Evolutionary conservation across 1,140 invertebrate genomes (phyloP).

Genomic region (Heliconius hermathena): DNA sequence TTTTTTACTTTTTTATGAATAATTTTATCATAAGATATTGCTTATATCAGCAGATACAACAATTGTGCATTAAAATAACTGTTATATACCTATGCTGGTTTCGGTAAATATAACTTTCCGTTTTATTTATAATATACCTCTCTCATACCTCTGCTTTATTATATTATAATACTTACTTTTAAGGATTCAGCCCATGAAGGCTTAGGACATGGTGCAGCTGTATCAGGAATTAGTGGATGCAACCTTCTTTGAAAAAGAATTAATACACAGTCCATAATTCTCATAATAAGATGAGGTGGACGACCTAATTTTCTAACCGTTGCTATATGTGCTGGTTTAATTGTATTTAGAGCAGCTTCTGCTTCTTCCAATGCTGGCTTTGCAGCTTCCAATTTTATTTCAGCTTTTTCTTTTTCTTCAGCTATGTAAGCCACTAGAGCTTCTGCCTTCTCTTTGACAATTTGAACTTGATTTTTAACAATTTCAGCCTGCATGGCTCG

Average conservation of each 20-base stretch:
- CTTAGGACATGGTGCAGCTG: conserved; percentile 91
- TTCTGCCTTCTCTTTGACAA: conserved; percentile 97
- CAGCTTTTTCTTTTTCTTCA: conserved; percentile 94
- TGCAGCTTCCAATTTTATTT: conserved; percentile 94
- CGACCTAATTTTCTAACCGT: conserved; percentile 96
- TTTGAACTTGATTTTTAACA: conserved; percentile 97
- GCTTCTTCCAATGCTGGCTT: conserved; percentile 96
- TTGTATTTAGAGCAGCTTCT: conserved; percentile 97
- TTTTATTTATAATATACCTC: background rate
- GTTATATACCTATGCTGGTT: no score
- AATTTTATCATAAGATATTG: no score
- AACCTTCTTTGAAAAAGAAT: conserved; percentile 95
- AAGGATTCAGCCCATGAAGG: conserved; percentile 97
- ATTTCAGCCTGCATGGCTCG: conserved; percentile 96
- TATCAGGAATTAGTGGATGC: conserved; percentile 90
- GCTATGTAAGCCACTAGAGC: conserved; percentile 94
- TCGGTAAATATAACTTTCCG: no score
- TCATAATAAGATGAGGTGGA: conserved; percentile 98
- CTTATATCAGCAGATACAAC: no score
- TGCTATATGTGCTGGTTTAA: conserved; percentile 98
- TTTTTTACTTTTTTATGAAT: no score
- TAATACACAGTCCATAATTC: conserved; percentile 98
- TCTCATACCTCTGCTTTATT: background rate
- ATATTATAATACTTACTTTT: conserved; percentile 84
- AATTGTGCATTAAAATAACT: no score